Conservation (phyloP, 2,797 vertebrate species). For the Myotis pilosus region DNA sequence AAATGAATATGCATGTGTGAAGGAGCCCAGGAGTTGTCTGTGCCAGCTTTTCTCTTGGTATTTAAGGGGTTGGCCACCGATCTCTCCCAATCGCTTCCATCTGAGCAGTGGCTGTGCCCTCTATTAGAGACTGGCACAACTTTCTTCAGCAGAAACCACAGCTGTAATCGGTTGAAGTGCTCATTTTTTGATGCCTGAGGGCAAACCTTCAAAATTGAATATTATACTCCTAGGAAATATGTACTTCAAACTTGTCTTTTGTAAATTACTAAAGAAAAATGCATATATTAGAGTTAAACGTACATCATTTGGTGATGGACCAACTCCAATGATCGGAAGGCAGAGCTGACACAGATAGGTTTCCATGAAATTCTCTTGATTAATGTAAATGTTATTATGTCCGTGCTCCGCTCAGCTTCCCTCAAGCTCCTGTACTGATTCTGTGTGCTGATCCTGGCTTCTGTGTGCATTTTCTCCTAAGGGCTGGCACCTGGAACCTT, state of each 20-base stretch:
- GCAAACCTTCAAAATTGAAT: slow-evolving; percentile 75
- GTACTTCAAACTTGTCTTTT: not conserved
- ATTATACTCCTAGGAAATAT: slow-evolving; percentile 61
- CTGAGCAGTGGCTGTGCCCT: not conserved
- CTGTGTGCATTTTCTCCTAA: not conserved
- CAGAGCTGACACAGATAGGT: not conserved
- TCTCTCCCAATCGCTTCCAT: not conserved
- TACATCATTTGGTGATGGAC: not conserved
- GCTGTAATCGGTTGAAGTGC: slow-evolving; percentile 23
- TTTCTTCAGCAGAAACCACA: slow-evolving; percentile 38
- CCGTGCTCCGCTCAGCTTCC: too few relatives aligned
- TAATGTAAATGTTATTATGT: not conserved
- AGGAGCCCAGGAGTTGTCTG: not conserved
- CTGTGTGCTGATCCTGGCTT: not conserved
- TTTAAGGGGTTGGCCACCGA: not conserved
- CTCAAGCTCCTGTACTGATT: not conserved
- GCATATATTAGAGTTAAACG: not conserved
- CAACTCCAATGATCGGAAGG: not conserved
- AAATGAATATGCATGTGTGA: not conserved
- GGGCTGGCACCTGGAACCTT: not conserved
- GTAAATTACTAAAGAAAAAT: not conserved
- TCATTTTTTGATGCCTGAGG: slow-evolving; percentile 53
- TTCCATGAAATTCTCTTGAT: not conserved
- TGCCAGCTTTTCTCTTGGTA: not conserved
- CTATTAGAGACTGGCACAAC: not conserved